These are phyloP conservation scores for Xylota sylvarum DNA, from an alignment of 2,888 invertebrate genomes.

Conservation along the genomic window DNA sequence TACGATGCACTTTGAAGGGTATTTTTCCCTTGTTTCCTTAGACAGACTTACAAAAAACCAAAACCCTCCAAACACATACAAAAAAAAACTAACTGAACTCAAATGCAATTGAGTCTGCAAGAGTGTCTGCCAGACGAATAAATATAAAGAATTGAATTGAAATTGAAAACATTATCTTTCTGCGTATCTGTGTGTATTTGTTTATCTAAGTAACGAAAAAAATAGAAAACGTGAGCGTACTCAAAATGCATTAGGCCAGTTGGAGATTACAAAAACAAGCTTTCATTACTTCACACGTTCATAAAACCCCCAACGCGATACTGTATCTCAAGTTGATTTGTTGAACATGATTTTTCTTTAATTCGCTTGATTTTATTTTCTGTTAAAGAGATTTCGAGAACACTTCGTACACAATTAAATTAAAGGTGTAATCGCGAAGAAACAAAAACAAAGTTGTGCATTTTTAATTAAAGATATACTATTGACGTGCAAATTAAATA, in stretches of 20 bases:
- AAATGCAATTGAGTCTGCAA: constrained; percentile 67
- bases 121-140: constrained; percentile 65
- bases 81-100: constrained; percentile 34
- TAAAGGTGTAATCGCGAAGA: constrained; percentile 6
- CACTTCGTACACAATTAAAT: constrained; percentile 1
- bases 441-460: constrained; percentile 3
- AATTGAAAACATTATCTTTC: constrained; percentile 49
- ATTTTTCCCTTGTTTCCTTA: constrained; percentile 37
- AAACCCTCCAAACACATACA: neutral
- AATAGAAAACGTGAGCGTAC: neutral
- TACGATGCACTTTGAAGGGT: constrained; percentile 55
- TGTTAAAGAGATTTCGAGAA: neutral
- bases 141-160: constrained; percentile 56
- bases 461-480: constrained; percentile 24
- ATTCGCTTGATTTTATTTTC: neutral
- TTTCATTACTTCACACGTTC: constrained; percentile 26
- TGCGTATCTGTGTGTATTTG: constrained; percentile 12
- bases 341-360: constrained; percentile 10
- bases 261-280: neutral
- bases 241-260: constrained; percentile 38
- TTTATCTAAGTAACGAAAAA: neutral
- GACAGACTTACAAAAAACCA: constrained; percentile 1
- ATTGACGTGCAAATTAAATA: constrained; percentile 25
- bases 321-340: constrained; percentile 16
- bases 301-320: constrained; percentile 15